Conservation (phyloP, 1,140 invertebrate species). For the Drosophila lini region DNA sequence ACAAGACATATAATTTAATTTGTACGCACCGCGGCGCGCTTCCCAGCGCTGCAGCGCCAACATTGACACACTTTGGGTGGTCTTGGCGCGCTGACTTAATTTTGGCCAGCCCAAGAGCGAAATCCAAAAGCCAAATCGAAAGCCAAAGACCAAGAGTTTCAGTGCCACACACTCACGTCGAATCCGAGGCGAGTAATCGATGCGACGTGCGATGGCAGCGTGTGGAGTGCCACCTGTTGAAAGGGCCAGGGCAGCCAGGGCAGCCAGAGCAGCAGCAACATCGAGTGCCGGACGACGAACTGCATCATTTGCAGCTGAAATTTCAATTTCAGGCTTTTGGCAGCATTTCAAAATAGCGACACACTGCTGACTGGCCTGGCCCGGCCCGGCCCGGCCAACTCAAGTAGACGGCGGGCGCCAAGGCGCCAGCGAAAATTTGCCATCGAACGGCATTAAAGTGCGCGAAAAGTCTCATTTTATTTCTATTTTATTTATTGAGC, state of each 20-base stretch:
- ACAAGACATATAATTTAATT: constrained; percentile 50
- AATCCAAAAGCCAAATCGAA: constrained; percentile 23
- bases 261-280: constrained; percentile 21
- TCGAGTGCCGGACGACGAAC: constrained; percentile 51
- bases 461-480: constrained; percentile 62
- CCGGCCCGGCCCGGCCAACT: constrained; percentile 2
- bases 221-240: constrained; percentile 65
- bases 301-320: constrained; percentile 71
- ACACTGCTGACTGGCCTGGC: constrained; percentile 8
- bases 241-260: constrained; percentile 55
- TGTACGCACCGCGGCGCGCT: constrained; percentile 35
- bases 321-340: constrained; percentile 80
- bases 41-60: constrained; percentile 48
- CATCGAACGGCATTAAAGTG: constrained; percentile 71
- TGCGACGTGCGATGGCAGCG: constrained; percentile 65
- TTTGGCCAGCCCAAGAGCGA: constrained; percentile 60
- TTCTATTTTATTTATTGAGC: constrained; percentile 75
- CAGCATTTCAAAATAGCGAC: constrained; percentile 68
- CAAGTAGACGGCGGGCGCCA: constrained; percentile 59
- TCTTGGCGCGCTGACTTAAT: constrained; percentile 63
- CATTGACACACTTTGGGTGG: constrained; percentile 82
- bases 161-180: constrained; percentile 38
- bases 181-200: constrained; percentile 65
- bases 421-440: constrained; percentile 63
- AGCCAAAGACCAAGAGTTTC: constrained; percentile 19